Evolutionary conservation across 2,888 invertebrate genomes (phyloP).

Genomic region (Caenorhabditis sp.): DNA sequence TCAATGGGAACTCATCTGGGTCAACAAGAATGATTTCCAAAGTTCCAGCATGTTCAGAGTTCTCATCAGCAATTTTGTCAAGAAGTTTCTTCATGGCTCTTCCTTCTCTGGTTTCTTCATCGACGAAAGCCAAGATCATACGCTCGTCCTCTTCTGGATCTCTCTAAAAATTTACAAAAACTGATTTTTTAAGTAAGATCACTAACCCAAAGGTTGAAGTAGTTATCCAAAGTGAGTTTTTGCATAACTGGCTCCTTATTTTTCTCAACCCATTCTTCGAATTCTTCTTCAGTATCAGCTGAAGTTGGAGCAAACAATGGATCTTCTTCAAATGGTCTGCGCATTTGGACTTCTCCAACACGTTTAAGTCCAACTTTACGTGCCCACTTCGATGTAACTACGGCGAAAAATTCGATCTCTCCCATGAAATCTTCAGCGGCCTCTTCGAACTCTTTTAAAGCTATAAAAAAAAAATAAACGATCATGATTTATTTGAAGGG

Average conservation of each 20-base stretch:
- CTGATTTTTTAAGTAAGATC: background rate
- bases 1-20: slow-evolving; percentile 71
- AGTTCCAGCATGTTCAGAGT: slow-evolving; percentile 70
- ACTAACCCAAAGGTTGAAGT: slow-evolving; percentile 71
- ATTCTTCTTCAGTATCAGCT: slow-evolving; percentile 68
- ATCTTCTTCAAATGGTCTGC: slow-evolving; percentile 70
- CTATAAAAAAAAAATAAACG: too few species aligned
- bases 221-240: slow-evolving; percentile 69
- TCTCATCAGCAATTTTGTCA: slow-evolving; percentile 70
- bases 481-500: background rate
- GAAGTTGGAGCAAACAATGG: slow-evolving; percentile 69
- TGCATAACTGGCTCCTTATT: slow-evolving; percentile 71
- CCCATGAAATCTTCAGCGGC: slow-evolving; percentile 72
- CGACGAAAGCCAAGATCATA: slow-evolving; percentile 70
- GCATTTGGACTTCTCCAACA: slow-evolving; percentile 70
- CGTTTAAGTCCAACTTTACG: slow-evolving; percentile 69
- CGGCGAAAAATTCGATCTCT: slow-evolving; percentile 71
- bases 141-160: slow-evolving; percentile 71
- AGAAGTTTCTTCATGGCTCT: slow-evolving; percentile 68
- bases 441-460: slow-evolving; percentile 71
- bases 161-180: slow-evolving; percentile 46
- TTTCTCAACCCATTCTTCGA: slow-evolving; percentile 71
- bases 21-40: slow-evolving; percentile 71
- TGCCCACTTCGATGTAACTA: slow-evolving; percentile 71
- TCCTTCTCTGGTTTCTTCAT: slow-evolving; percentile 71